A percentile compares a stretch with the other conserved stretches of the same genome.
phyloP scores from a whole-genome alignment of 1,140 invertebrate species.

The Lepeophtheirus salmonis region DNA sequence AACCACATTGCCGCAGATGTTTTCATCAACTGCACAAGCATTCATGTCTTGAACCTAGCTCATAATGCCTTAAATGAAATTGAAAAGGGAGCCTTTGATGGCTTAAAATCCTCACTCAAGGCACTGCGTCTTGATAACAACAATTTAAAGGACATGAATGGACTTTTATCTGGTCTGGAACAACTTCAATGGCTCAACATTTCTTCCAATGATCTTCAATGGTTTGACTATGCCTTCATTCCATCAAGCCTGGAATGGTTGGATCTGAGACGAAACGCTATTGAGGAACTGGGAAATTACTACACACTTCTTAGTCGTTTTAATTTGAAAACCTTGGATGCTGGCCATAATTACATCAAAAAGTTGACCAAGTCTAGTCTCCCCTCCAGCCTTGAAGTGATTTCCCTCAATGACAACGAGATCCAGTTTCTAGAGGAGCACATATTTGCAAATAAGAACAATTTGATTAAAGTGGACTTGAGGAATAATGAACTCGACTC shows the following conservation, averaged over 20 bases:
- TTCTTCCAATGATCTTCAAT: constrained; percentile 66
- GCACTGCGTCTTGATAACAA: constrained; percentile 72
- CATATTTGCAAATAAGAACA: constrained; percentile 79
- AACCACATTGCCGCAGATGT: constrained; percentile 62
- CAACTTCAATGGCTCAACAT: constrained; percentile 78
- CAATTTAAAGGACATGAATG: constrained; percentile 58
- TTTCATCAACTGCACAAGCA: constrained; percentile 55
- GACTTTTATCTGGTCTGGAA: constrained; percentile 61
- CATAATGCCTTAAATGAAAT: constrained; percentile 64
- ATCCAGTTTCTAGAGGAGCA: constrained; percentile 72
- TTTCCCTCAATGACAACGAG: constrained; percentile 64
- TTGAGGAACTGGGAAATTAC: constrained; percentile 63
- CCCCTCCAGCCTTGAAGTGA: constrained; percentile 61
- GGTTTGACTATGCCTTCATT: constrained; percentile 77
- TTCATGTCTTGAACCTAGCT: constrained; percentile 71
- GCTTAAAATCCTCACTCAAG: constrained; percentile 58
- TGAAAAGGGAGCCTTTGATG: constrained; percentile 63
- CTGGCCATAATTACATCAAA: constrained; percentile 56
- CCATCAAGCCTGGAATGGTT: constrained; percentile 69
- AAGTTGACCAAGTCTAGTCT: constrained; percentile 32
- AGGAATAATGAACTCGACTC: constrained; percentile 44
- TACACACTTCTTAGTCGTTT: constrained; percentile 47
- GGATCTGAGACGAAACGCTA: constrained; percentile 70
- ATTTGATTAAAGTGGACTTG: constrained; percentile 63
- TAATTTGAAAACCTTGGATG: constrained; percentile 52